Conservation (phyloP, 2,797 vertebrate genomes). For the Bufotes viridis region DNA sequence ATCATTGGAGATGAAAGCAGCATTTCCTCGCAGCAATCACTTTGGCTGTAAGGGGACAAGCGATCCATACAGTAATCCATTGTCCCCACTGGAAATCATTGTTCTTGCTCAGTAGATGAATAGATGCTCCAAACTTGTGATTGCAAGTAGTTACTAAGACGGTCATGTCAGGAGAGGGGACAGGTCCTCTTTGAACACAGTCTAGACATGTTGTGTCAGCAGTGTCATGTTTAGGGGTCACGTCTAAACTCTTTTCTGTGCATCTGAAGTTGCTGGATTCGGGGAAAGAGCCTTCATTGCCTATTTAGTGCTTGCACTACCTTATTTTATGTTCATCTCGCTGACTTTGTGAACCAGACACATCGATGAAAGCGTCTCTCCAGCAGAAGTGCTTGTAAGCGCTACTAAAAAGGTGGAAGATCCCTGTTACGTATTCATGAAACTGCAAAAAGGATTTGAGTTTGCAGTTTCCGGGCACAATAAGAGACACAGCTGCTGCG, state of each 20-base stretch:
- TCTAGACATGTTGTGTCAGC: background rate
- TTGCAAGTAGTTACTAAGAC: too few species aligned
- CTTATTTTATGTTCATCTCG: background rate
- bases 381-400: slow-evolving; percentile 5
- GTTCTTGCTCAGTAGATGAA: too few species aligned
- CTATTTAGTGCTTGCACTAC: background rate
- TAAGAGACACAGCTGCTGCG: background rate
- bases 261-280: background rate
- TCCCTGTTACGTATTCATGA: slow-evolving; percentile 17
- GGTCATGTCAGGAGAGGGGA: too few species aligned
- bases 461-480: slow-evolving; percentile 15
- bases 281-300: background rate
- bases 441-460: slow-evolving; percentile 21
- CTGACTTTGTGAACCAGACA: background rate
- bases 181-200: background rate
- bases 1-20: too few species aligned
- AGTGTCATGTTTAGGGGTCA: background rate
- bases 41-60: too few species aligned
- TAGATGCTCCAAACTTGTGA: too few species aligned
- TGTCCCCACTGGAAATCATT: too few species aligned
- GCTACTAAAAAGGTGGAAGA: slow-evolving; percentile 17
- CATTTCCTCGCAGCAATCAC: too few species aligned
- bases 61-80: too few species aligned
- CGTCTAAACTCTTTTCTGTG: background rate
- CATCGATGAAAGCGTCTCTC: background rate